Percentiles rank a stretch among this genome's conserved stretches.
phyloP scores from a whole-genome alignment of 1,140 invertebrate species.

The Drosophila ogumai region DNA sequence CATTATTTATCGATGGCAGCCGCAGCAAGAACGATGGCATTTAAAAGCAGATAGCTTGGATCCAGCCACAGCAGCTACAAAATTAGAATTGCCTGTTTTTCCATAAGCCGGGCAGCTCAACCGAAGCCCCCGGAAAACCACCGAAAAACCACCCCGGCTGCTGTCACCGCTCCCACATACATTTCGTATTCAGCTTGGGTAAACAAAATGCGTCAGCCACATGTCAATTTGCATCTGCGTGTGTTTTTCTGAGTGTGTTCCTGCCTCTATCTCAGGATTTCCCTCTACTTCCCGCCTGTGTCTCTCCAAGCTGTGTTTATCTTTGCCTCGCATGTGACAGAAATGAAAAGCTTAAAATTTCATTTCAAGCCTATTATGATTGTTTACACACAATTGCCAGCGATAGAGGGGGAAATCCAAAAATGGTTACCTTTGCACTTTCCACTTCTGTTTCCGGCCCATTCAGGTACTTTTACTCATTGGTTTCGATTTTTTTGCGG shows the following conservation, averaged over 20 bases:
- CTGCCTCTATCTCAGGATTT: constrained; percentile 16
- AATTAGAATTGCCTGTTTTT: constrained; percentile 45
- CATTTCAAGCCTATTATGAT: constrained; percentile 65
- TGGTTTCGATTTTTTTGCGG: too few species aligned
- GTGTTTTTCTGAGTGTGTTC: constrained; percentile 20
- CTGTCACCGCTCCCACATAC: constrained; percentile 36
- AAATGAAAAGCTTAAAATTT: constrained; percentile 67
- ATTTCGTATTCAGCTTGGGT: constrained; percentile 72
- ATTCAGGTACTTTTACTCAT: not conserved
- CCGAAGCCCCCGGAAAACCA: constrained; percentile 1
- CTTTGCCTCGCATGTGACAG: constrained; percentile 44
- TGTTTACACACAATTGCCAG: constrained; percentile 58
- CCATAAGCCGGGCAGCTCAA: constrained; percentile 30
- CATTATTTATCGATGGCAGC: constrained; percentile 77
- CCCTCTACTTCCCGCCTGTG: not conserved
- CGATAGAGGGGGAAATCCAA: not conserved
- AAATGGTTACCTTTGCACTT: constrained; percentile 30
- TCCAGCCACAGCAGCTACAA: constrained; percentile 11
- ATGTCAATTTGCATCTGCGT: constrained; percentile 57
- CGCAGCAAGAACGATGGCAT: constrained; percentile 10
- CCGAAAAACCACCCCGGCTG: constrained; percentile 4
- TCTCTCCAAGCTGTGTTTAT: constrained; percentile 23
- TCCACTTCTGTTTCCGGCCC: constrained; percentile 2
- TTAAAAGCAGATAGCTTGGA: constrained; percentile 35
- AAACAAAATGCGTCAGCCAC: constrained; percentile 69